Evolutionary conservation across 2,113 vertebrate species (phyloP).

Genomic region (Dasyprocta punctata): DNA sequence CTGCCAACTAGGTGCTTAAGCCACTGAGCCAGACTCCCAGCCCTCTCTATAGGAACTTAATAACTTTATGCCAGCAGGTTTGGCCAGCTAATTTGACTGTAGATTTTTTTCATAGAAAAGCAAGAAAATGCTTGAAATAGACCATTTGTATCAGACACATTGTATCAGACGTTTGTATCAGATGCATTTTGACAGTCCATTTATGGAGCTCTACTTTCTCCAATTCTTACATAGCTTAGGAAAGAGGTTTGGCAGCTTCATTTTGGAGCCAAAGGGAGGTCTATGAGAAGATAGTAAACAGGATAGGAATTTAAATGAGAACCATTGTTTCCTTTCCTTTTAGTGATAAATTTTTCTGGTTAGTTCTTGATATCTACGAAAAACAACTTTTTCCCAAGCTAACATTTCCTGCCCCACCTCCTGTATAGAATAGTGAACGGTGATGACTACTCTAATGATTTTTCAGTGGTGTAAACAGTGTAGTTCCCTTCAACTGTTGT

Average conservation of each 20-base stretch:
- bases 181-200: neutral
- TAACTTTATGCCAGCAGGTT: neutral
- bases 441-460: slow-evolving; percentile 46
- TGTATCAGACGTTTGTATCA: too few species aligned
- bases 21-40: too few species aligned
- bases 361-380: slow-evolving; percentile 72
- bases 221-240: slow-evolving; percentile 35
- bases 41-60: slow-evolving; percentile 8
- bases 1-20: too few species aligned
- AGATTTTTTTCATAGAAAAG: slow-evolving; percentile 23
- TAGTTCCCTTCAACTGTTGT: neutral
- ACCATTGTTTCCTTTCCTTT: slow-evolving; percentile 80
- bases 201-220: slow-evolving; percentile 18
- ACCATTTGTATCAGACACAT: neutral
- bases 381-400: slow-evolving; percentile 69
- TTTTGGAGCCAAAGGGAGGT: slow-evolving; percentile 56
- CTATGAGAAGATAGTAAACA: slow-evolving; percentile 72
- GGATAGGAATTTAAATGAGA: slow-evolving; percentile 72
- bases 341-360: slow-evolving; percentile 76
- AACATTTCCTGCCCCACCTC: slow-evolving; percentile 75
- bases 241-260: slow-evolving; percentile 56
- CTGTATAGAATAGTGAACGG: slow-evolving; percentile 46
- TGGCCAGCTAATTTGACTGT: neutral
- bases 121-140: slow-evolving; percentile 46
- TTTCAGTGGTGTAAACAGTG: slow-evolving; percentile 53